A percentile compares a stretch with the other conserved stretches of the same genome.
These are phyloP conservation scores for Enteromius radiatus DNA, from an alignment of 2,797 vertebrate species.

Conservation along the genomic window DNA sequence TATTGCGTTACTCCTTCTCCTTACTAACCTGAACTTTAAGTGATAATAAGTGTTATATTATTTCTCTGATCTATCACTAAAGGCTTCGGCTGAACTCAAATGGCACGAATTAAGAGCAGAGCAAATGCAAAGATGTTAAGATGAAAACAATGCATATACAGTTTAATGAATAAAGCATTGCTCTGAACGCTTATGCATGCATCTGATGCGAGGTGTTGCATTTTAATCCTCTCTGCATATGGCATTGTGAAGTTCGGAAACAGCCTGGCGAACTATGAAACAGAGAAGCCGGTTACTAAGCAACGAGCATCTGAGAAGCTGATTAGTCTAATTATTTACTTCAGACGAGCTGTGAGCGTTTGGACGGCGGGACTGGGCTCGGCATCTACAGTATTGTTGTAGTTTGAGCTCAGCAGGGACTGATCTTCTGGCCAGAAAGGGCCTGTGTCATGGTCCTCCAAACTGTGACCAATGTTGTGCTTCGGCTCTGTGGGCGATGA, in stretches of 20 bases:
- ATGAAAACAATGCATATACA: constrained; percentile 14
- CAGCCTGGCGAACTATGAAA: constrained; percentile 45
- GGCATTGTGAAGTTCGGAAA: constrained; percentile 38
- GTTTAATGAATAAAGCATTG: constrained; percentile 15
- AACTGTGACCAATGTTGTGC: constrained; percentile 30
- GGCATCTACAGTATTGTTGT: constrained; percentile 20
- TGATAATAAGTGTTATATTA: background rate
- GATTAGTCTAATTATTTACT: constrained; percentile 60
- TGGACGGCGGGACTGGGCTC: constrained; percentile 15
- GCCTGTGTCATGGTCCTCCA: constrained; percentile 21
- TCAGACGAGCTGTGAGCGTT: constrained; percentile 39
- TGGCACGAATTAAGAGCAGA: constrained; percentile 52
- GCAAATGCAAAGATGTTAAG: constrained; percentile 38
- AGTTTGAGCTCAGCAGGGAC: constrained; percentile 16
- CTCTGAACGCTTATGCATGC: constrained; percentile 17
- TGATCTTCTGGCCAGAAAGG: constrained; percentile 12
- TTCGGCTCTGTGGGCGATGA: constrained; percentile 15
- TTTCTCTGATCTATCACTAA: constrained; percentile 14
- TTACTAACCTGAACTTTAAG: background rate
- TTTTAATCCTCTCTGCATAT: background rate
- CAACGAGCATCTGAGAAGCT: constrained; percentile 68
- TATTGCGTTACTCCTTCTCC: background rate
- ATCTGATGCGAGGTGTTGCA: constrained; percentile 40
- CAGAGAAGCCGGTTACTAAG: constrained; percentile 63
- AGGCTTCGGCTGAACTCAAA: constrained; percentile 55